These are phyloP conservation scores for Porites australiensis DNA, from an alignment of 64 coral and sea anemone genomes.

Conservation along the genomic window DNA sequence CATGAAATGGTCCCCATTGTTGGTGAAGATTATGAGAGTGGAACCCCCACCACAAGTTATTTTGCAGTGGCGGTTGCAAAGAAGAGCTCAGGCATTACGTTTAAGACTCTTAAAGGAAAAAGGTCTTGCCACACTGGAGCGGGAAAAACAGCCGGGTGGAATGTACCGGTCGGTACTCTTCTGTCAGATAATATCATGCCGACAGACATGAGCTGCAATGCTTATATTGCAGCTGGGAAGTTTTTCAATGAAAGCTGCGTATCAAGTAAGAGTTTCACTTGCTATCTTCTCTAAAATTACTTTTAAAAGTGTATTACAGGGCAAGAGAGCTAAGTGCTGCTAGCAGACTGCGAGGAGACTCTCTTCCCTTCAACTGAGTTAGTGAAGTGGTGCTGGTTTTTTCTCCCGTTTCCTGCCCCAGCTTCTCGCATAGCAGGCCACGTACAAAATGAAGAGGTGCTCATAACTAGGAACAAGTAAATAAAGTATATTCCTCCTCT, in stretches of 20 bases:
- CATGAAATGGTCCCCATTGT: slow-evolving; percentile 71
- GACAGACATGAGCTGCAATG: neutral
- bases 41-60: slow-evolving; percentile 8
- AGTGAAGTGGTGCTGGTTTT: too few relatives aligned
- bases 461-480: too few relatives aligned
- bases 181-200: neutral
- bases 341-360: too few relatives aligned
- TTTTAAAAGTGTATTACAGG: neutral
- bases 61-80: slow-evolving; percentile 73
- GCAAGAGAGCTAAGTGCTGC: too few relatives aligned
- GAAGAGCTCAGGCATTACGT: neutral
- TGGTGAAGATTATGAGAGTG: slow-evolving; percentile 38
- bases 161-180: slow-evolving; percentile 71
- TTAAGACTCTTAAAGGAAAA: slow-evolving; percentile 60
- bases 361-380: too few relatives aligned
- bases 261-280: slow-evolving; percentile 63
- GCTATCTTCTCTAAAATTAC: neutral
- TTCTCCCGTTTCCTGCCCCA: too few relatives aligned
- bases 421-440: too few relatives aligned
- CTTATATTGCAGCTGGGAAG: slow-evolving; percentile 57
- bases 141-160: slow-evolving; percentile 79
- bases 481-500: too few relatives aligned
- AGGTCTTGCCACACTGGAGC: slow-evolving; percentile 88
- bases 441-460: too few relatives aligned
- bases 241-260: slow-evolving; percentile 85